A percentile compares a stretch with the other conserved stretches of the same genome.
These are phyloP conservation scores for Equus quagga DNA, from an alignment of 2,113 vertebrate species.

Conservation along the genomic window DNA sequence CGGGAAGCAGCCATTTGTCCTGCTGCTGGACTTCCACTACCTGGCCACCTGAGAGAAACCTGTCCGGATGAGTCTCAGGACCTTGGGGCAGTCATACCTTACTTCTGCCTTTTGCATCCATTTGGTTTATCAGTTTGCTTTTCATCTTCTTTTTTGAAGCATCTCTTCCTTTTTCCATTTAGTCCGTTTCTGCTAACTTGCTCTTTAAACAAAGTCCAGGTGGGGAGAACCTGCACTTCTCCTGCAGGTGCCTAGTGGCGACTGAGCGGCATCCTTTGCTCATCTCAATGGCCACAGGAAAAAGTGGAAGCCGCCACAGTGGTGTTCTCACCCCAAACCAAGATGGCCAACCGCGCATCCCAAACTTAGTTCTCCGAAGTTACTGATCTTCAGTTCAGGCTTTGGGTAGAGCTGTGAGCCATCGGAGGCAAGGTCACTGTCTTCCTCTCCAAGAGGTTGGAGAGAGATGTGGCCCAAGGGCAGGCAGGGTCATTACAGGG, in stretches of 20 bases:
- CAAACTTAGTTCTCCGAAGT: neutral
- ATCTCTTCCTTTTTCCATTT: neutral
- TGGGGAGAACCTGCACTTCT: too few species aligned
- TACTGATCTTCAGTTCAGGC: neutral
- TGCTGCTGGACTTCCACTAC: too few species aligned
- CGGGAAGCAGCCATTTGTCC: too few species aligned
- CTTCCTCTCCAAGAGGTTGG: neutral
- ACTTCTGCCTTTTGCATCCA: neutral
- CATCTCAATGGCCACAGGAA: too few species aligned
- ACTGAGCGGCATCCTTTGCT: neutral
- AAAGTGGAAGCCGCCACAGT: too few species aligned
- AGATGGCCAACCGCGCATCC: neutral
- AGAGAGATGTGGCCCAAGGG: too few species aligned
- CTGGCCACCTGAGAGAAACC: too few species aligned
- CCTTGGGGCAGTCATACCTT: neutral
- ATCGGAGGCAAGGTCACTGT: neutral
- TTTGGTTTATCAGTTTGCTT: neutral
- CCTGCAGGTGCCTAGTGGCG: neutral
- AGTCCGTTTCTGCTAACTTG: neutral
- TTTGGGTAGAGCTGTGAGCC: too few species aligned
- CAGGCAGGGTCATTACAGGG: rapidly evolving
- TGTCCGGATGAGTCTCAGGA: too few species aligned
- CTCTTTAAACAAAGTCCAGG: neutral
- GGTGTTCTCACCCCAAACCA: neutral
- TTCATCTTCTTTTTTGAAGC: neutral